Base-by-base conservation (phyloP, 2,113 vertebrate species). In the Cyanistes caeruleus region DNA sequence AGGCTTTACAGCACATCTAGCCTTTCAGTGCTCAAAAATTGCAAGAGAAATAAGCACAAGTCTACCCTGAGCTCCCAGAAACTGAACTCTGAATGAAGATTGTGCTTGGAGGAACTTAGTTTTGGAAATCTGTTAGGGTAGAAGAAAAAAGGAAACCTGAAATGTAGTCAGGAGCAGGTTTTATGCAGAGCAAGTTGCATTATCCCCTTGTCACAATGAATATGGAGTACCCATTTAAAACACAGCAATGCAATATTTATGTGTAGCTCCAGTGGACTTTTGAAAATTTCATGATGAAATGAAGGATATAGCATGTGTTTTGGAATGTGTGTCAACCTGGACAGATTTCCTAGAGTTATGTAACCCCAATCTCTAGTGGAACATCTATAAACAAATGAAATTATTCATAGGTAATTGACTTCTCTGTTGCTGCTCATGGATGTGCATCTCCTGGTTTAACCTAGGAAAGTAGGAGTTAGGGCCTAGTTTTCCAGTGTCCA, bases 221-320 rank as follows among this genome's bases (percentile, higher is more conserved):
- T 92, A 60, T 27, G 25, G 31, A 90, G 21, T 68, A 49, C 27
- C 9, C 48, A 35, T 56, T 30, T 84, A 80, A 96, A 96, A 92
- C 28, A 64, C 4, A 75, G 14, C 44, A 81, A 90, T 96, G 33
- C 62, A 96, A 83, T 94, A 97, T 97, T 96, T 84, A 96, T 96
- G 76, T 78, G 62, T 33, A 72, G 59, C 41, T 96, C 72, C 72
- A 43, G 20, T 27, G 46, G 75, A 72, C 52, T 89, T 77, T 35
- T 97, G 83, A 24, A 97, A 96, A 87, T 92, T 95, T 96, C 65
- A 96, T 94, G 85, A 87, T 33, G 39, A 31, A 81, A 56, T 74
- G 70, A 93, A 84, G 68, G 41, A 91, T 93, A 88, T 13, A 78
- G 46, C 52, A 22, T 64, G 82, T 7, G 5, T 90, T 95, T 90